phyloP scores from a whole-genome alignment of 2,113 vertebrate species.

The Artemisiospiza belli region DNA sequence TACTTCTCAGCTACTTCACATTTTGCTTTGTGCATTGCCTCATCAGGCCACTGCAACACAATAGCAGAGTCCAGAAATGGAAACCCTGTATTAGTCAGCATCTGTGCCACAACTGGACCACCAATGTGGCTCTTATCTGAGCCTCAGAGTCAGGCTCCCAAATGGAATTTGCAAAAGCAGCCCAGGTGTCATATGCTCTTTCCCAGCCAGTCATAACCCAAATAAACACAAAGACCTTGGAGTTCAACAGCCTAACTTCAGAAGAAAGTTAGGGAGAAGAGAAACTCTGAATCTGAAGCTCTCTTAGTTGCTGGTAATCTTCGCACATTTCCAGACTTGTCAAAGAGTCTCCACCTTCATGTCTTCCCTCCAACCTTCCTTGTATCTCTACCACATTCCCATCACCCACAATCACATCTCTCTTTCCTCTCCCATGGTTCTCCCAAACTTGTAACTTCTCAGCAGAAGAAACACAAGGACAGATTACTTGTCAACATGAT shows the following conservation, averaged over 20 bases:
- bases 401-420: background rate
- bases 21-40: background rate
- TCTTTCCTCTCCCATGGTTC: background rate
- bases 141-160: background rate
- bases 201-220: background rate
- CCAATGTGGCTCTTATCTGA: background rate
- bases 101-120: background rate
- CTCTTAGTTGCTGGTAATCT: background rate
- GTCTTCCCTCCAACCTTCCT: background rate
- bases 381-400: background rate
- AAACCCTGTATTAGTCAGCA: background rate
- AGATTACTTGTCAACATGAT: constrained; percentile 29
- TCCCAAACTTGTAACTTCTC: background rate
- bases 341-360: background rate
- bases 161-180: background rate
- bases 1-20: background rate
- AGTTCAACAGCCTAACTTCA: background rate
- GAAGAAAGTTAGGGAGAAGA: background rate
- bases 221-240: background rate
- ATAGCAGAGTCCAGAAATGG: background rate
- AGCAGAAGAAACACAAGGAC: background rate
- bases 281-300: background rate
- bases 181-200: background rate
- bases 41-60: background rate
- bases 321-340: background rate